Base-by-base conservation (phyloP, 2,888 invertebrate genomes). In the Petrolisthes cinctipes region DNA sequence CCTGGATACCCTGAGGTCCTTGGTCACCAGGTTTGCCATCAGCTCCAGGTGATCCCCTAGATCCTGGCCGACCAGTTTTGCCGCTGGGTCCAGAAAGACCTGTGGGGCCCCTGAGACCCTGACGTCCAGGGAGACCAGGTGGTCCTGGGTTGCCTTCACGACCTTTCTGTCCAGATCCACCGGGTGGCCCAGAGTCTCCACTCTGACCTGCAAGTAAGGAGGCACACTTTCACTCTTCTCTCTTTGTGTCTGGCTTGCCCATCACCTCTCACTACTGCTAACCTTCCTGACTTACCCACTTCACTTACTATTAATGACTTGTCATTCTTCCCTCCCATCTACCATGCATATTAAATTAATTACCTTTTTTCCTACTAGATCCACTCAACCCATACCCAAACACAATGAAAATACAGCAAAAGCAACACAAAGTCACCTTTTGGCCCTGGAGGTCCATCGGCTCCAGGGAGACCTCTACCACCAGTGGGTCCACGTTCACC, bases 21-120 rank as follows among this genome's bases (percentile, higher is more conserved):
- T 95, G 95, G 92, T 97, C 97, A 53, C 97, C 97, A 17, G 96
- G 95, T 92, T 96, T 96, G 6, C 97, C 97, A 93, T 97, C 97
- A 86, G 96, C 96, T 11, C 97, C 97, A 79, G 95, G 95, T 79
- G 92, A 95, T 94, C 94, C 94, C 91, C 93, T 91, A 82, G 92
- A 92, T 82, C 93, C 93, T 78, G 92, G 92, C 17, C 91, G 89
- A 37, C 93, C 93, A 88, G 92, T 91, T 89, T 92, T 92, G 86
- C 93, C 93, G n/a, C 92, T 90, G 71, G 92, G 91, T 53, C 97
- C 97, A 17, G 95, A 94, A 90, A 96, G 94, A 57, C 97, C 97
- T 23, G 94, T 93, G 66, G 94, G 92, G 54, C 95, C 95, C 91
- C 95, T 92, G 37, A 94, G 92, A 37, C 95, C 95, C 93, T 95